Evolutionary conservation across 2,888 invertebrate species (phyloP).

Genomic region (Trichogramma dendrolimi): DNA sequence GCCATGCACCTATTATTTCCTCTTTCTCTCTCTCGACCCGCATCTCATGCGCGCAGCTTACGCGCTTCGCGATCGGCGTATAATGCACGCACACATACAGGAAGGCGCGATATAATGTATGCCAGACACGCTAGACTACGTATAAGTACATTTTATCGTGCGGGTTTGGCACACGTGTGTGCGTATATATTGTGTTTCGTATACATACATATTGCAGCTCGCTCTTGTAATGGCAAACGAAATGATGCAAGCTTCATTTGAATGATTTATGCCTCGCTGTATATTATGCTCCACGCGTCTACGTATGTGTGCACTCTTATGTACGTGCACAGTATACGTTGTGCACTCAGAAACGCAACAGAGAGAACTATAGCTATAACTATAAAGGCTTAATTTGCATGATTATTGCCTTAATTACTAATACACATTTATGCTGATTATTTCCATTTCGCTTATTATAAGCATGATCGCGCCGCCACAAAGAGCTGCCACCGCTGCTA

Average conservation of each 20-base stretch:
- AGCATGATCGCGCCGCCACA: too few species aligned
- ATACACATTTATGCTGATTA: too few species aligned
- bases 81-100: not conserved
- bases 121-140: too few species aligned
- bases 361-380: too few species aligned
- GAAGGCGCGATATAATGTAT: too few species aligned
- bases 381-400: too few species aligned
- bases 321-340: too few species aligned
- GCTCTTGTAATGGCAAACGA: not conserved
- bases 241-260: slow-evolving; percentile 20
- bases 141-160: slow-evolving; percentile 25
- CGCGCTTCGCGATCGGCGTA: not conserved
- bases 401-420: too few species aligned
- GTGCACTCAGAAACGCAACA: not conserved
- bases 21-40: slow-evolving; percentile 15
- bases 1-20: slow-evolving; percentile 8
- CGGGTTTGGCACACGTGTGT: slow-evolving; percentile 8
- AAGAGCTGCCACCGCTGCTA: too few species aligned
- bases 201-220: too few species aligned
- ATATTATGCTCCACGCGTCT: not conserved
- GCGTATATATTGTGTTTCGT: not conserved
- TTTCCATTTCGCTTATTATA: too few species aligned
- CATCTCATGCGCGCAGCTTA: not conserved
- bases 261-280: slow-evolving; percentile 15
- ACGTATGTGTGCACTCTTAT: not conserved